Evolutionary conservation across 1,140 invertebrate species (phyloP).

Genomic region (Littorina saxatilis): DNA sequence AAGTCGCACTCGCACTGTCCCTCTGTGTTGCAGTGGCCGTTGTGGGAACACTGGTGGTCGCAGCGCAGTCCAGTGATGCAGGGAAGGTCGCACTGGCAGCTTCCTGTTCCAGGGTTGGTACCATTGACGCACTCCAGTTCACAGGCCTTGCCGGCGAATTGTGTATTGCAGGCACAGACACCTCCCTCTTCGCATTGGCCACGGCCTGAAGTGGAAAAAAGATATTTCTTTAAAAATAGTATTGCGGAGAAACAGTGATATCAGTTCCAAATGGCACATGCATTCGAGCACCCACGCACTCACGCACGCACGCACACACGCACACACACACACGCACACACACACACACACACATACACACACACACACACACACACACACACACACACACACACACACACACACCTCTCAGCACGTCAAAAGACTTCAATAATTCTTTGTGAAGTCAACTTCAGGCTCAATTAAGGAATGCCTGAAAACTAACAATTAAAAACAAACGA

Average conservation of each 20-base stretch:
- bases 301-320: no score
- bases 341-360: neutral
- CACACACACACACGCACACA: no score
- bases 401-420: neutral
- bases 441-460: no score
- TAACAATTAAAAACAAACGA: neutral
- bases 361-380: neutral
- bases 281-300: no score
- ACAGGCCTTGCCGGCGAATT: slow-evolving; percentile 60
- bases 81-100: slow-evolving; percentile 52
- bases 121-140: slow-evolving; percentile 60
- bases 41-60: slow-evolving; percentile 49
- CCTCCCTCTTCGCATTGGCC: slow-evolving; percentile 45
- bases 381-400: neutral
- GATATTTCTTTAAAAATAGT: neutral
- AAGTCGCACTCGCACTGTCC: slow-evolving; percentile 48
- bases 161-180: slow-evolving; percentile 45
- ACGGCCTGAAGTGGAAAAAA: slow-evolving; percentile 32
- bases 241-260: no score
- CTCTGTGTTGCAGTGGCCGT: slow-evolving; percentile 45
- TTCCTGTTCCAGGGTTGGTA: slow-evolving; percentile 28
- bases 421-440: no score
- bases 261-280: no score
- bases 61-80: slow-evolving; percentile 57
- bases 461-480: no score